Evolutionary conservation across 1,140 invertebrate genomes (phyloP), one percentile per base, ranked within the genome.

Genomic region (Homalodisca vitripennis): DNA sequence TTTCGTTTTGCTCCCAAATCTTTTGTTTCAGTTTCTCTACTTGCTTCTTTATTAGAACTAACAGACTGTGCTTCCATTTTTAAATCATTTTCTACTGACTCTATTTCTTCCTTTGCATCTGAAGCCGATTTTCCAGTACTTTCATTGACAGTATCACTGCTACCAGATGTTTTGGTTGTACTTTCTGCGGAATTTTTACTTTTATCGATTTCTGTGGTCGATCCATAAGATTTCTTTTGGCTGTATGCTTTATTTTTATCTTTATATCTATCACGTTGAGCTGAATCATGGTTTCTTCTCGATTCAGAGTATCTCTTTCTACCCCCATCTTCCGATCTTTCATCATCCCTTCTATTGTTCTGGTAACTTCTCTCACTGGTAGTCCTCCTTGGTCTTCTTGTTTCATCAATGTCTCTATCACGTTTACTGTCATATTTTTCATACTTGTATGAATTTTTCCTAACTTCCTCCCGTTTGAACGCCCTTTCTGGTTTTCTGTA

Each of bases 211-310:
- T 51, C 48, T 51, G 48, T 3, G 3, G 22, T n/a, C 3, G 80
- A 73, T 6, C 82, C 75, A 46, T 84, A n/a, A n/a, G n/a, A 83
- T 68, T 84, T 83, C 73, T 78, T 80, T 69, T 79, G 73, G 53
- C 80, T 81, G 12, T 77, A 74, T 68, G 72, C 72, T 73, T 80
- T 83, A 6, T 84, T 78, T 72, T 79, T 82, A 51, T 82, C 47
- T 48, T 55, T 62, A n/a, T 71, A 48, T 32, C 60, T 63, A 51
- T 70, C 48, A 17, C 6, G 2, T 1, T 70, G 34, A 31, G 26
- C 24, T 26, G 26, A 68, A 12, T 70, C 62, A 32, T n/a, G 20
- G 17, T 29, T 22, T 26, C 20, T 57, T 32, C 51, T 68, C 1
- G 27, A 29, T 24, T 55, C 53, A 30, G 27, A 68, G 20, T 32